Evolutionary conservation across 2,113 vertebrate genomes (phyloP).

Genomic region (Psophia crepitans): DNA sequence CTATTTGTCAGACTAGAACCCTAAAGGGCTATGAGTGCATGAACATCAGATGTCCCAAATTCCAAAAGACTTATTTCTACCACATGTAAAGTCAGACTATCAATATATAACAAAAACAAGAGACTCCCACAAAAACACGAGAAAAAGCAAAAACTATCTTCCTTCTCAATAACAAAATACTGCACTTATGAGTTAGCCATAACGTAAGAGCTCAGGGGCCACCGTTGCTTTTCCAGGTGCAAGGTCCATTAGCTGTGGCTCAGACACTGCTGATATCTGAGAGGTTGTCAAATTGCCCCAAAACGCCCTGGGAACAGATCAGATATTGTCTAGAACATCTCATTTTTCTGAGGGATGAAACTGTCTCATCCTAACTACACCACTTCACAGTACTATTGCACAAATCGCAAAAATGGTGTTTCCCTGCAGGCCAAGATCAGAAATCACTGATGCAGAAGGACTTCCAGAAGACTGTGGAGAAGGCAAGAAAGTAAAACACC

Average conservation of each 20-base stretch:
- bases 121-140: neutral
- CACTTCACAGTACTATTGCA: neutral
- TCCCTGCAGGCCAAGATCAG: conserved; percentile 1
- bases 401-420: conserved; percentile 1
- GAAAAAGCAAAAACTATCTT: neutral
- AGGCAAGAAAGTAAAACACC: neutral
- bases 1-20: neutral
- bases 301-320: neutral
- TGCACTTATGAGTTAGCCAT: neutral
- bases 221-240: neutral
- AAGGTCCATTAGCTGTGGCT: neutral
- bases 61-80: neutral
- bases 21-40: neutral
- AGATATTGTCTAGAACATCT: neutral
- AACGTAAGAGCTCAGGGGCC: neutral
- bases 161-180: neutral
- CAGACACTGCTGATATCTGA: neutral
- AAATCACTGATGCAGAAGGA: conserved; percentile 3
- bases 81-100: neutral
- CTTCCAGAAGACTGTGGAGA: neutral
- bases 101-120: neutral
- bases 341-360: conserved; percentile 9
- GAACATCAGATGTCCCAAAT: neutral
- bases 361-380: neutral
- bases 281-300: neutral